Evolutionary conservation across 1,140 invertebrate species (phyloP).

Genomic region (Matsumurasca onukii): DNA sequence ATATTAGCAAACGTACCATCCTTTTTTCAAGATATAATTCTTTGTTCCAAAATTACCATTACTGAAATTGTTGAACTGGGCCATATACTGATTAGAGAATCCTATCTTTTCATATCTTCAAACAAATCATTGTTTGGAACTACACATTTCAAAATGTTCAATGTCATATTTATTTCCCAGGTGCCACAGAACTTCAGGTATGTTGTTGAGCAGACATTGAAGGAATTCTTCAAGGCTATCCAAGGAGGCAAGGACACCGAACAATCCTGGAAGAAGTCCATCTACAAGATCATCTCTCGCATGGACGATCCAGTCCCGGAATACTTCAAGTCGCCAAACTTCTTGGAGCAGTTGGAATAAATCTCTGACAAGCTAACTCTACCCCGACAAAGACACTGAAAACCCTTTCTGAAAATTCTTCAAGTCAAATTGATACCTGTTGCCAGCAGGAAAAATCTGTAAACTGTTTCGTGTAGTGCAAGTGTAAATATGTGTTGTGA

Average conservation of each 20-base stretch:
- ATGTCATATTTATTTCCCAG: constrained; percentile 60
- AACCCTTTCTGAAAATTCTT: neutral
- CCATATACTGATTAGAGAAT: no score
- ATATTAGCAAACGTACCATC: no score
- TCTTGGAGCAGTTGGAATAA: constrained; percentile 97
- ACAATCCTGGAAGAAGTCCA: constrained; percentile 99
- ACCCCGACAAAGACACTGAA: constrained; percentile 19
- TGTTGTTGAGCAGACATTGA: constrained; percentile 94
- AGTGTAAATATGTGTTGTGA: constrained; percentile 39
- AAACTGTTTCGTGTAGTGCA: constrained; percentile 41
- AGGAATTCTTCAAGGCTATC: constrained; percentile 98
- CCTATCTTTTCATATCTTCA: no score
- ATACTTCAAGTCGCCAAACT: constrained; percentile 99
- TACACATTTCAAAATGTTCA: no score
- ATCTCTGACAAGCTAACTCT: constrained; percentile 10
- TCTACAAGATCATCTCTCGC: constrained; percentile 99
- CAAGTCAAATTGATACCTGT: constrained; percentile 24
- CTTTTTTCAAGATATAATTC: no score
- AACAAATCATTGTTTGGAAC: no score
- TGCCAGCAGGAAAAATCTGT: constrained; percentile 37
- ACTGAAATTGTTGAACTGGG: no score
- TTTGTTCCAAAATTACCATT: no score
- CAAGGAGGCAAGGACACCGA: constrained; percentile 94
- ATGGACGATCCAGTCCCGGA: constrained; percentile 98
- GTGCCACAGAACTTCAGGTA: constrained; percentile 95